These are phyloP conservation scores for Scolopax bukidnonensis DNA, from an alignment of 2,797 vertebrate species.

Conservation along the genomic window DNA sequence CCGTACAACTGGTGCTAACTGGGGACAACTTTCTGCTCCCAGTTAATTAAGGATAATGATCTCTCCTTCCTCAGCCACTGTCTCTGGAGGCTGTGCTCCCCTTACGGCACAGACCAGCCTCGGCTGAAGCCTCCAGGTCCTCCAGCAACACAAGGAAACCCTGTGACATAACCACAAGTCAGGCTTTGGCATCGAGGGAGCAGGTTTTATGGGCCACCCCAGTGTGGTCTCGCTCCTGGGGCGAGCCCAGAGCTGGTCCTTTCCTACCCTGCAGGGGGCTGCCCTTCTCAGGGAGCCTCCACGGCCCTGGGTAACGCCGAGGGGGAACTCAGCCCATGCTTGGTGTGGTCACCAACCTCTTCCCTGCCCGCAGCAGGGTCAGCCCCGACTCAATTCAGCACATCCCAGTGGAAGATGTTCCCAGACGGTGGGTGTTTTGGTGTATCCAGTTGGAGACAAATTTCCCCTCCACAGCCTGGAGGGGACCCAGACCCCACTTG, in stretches of 20 bases:
- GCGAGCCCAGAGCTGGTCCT: background rate
- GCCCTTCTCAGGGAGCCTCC: background rate
- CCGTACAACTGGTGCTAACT: background rate
- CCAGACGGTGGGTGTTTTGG: background rate
- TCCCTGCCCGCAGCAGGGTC: background rate
- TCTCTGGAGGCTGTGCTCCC: background rate
- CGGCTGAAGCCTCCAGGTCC: background rate
- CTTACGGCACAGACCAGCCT: background rate
- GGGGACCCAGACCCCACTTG: background rate
- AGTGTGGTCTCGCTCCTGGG: background rate
- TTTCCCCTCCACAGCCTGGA: background rate
- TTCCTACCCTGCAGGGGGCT: background rate
- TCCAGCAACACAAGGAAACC: background rate
- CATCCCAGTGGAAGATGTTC: background rate
- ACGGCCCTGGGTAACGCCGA: accelerated
- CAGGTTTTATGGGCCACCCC: background rate
- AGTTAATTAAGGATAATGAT: accelerated
- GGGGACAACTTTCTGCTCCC: background rate
- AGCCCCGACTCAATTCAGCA: background rate
- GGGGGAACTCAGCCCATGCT: background rate
- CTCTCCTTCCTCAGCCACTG: accelerated
- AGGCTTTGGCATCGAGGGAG: accelerated
- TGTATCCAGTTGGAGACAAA: background rate
- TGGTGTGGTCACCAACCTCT: background rate
- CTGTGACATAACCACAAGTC: accelerated